Evolutionary conservation across 2,888 invertebrate genomes (phyloP).

Genomic region (Empis livida): DNA sequence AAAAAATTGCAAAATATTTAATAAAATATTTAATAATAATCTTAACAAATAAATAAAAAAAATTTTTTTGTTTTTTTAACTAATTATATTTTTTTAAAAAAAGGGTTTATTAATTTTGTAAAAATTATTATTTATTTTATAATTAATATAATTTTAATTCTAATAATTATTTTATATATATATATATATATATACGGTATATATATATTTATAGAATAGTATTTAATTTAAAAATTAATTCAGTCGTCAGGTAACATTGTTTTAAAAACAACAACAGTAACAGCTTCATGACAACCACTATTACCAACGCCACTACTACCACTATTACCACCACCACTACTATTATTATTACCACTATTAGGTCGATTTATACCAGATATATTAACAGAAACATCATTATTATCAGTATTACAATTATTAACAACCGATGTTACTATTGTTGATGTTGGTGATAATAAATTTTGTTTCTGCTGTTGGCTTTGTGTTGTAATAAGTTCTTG

Average conservation of each 20-base stretch:
- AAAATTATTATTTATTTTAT: too few relatives aligned
- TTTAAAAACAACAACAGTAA: constrained; percentile 39
- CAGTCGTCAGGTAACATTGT: constrained; percentile 40
- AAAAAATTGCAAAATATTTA: too few relatives aligned
- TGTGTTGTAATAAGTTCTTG: constrained; percentile 12
- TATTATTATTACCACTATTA: constrained; percentile 7
- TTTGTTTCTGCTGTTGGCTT: constrained; percentile 6
- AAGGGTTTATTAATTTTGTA: too few relatives aligned
- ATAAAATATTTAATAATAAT: background rate
- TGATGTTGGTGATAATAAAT: constrained; percentile 6
- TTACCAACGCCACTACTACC: constrained; percentile 10
- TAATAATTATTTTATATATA: constrained; percentile 3
- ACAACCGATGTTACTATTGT: constrained; percentile 9
- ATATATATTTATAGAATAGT: constrained; percentile 1
- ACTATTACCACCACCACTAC: constrained; percentile 5
- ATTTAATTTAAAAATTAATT: constrained; percentile 22
- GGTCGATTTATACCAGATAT: constrained; percentile 3
- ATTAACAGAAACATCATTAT: background rate
- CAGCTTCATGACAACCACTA: constrained; percentile 28
- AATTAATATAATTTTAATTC: too few relatives aligned
- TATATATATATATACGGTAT: too few relatives aligned
- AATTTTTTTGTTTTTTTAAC: constrained; percentile 4
- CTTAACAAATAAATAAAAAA: constrained; percentile 2
- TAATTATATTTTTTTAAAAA: background rate
- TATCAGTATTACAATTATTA: constrained; percentile 1